Evolutionary conservation across 2,113 vertebrate genomes (phyloP).

Genomic region (Pachyramphus minor): DNA sequence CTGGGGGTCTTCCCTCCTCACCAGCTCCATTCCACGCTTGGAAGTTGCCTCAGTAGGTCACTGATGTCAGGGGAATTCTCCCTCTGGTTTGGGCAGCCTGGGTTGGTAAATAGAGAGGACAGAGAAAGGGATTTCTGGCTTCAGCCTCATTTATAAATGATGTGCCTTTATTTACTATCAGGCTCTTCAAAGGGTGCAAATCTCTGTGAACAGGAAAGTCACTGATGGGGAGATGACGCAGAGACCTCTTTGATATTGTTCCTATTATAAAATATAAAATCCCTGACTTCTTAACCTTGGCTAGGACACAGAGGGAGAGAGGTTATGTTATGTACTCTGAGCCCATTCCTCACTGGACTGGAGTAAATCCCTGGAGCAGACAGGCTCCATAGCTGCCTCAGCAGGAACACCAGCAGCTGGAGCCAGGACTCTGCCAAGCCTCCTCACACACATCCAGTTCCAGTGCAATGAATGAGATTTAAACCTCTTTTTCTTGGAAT

Average conservation of each 20-base stretch:
- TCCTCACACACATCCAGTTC: not conserved
- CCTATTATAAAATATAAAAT: not conserved
- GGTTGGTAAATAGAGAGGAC: not conserved
- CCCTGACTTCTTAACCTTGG: not conserved
- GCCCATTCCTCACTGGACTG: not conserved
- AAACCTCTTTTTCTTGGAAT: not conserved
- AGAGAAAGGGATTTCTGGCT: not conserved
- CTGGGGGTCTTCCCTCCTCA: slow-evolving; percentile 49
- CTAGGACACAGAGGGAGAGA: not conserved
- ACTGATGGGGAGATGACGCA: not conserved
- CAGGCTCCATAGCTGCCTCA: not conserved
- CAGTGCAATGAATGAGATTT: not conserved
- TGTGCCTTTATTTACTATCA: not conserved
- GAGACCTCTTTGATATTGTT: not conserved
- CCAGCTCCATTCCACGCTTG: not conserved
- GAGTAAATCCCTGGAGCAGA: not conserved
- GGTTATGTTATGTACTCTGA: not conserved
- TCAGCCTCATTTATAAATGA: not conserved
- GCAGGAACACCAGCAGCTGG: not conserved
- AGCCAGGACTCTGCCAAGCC: not conserved
- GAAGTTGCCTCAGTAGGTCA: not conserved
- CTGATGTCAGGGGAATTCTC: not conserved
- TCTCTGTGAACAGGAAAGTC: not conserved
- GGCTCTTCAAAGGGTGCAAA: not conserved
- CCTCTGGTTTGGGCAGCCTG: slow-evolving; percentile 10